These are phyloP conservation scores for Garra rufa DNA, from an alignment of 2,113 vertebrate species.

Conservation along the genomic window DNA sequence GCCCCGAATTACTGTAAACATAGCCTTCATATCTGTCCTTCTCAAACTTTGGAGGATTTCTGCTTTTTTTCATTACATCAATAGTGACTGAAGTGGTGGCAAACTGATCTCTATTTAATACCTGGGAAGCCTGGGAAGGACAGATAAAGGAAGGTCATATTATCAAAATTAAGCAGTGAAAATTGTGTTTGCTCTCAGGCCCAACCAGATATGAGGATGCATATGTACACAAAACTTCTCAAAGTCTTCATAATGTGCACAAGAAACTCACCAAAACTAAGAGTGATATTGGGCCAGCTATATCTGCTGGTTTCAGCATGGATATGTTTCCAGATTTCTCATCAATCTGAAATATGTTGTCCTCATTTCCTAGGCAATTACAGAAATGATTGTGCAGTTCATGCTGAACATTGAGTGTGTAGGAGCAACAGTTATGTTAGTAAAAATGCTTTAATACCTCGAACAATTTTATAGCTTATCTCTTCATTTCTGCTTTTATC, in stretches of 20 bases:
- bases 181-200: not conserved
- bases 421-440: not conserved
- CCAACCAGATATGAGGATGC: not conserved
- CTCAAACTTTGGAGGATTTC: constrained; percentile 78
- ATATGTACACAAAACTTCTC: not conserved
- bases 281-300: constrained; percentile 71
- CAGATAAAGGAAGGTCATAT: not conserved
- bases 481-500: constrained; percentile 80
- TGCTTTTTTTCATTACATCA: constrained; percentile 80
- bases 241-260: not conserved
- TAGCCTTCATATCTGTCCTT: constrained; percentile 71
- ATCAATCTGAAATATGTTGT: constrained; percentile 78
- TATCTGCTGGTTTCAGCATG: constrained; percentile 79
- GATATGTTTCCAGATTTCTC: constrained; percentile 81
- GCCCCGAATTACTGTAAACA: constrained; percentile 69
- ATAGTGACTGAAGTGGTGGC: constrained; percentile 77
- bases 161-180: not conserved
- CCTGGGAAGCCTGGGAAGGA: constrained; percentile 79
- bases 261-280: constrained; percentile 79
- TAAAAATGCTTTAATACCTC: constrained; percentile 71
- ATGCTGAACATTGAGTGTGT: not conserved
- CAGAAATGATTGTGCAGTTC: not conserved
- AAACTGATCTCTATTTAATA: constrained; percentile 80
- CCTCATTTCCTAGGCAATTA: constrained; percentile 75
- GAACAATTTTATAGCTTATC: constrained; percentile 81